Base-by-base conservation (phyloP, 2,888 invertebrate genomes). In the Miltochrista miniata region DNA sequence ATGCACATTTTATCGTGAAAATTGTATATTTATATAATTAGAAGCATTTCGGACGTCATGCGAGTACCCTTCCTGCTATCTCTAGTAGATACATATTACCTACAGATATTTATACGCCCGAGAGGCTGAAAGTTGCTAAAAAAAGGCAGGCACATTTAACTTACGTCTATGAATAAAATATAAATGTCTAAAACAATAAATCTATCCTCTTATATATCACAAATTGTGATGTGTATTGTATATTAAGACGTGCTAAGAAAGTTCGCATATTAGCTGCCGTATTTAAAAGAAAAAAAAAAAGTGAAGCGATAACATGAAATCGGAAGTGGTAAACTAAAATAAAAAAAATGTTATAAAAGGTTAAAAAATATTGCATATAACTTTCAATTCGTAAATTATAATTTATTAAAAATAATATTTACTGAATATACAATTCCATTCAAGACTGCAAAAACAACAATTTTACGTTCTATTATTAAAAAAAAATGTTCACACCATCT, bases 1-100 rank as follows among this genome's bases (percentile, higher is more conserved):
- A 88, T 85, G 84, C 79, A 81, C 69, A 77, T 76, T 81, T 72
- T 59, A 83, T 76, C 74, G 79, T 74, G 79, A 81, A 79, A 83
- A 82, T 85, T 87, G 86, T 90, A 90, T 87, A 89, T 72, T 76
- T 76, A 73, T 81, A 82, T 75, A 83, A 82, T 80, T 71, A 66
- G 73, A 83, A 83, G 81, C 72, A 66, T 64, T 68, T 62, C 70
- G 74, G 75, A 76, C 74, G 70, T 70, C 59, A 59, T 24, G 24
- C 54, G 50, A 51, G 47, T 59, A 66, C 61, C 61, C 57, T 48
- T 56, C 41, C 62, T 56, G 64, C 63, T 61, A 63, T 59, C 68
- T 74, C 72, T 5, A 24, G 18, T 24, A 71, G 69, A 68, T 71
- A 66, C 51, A 53, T 43, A 35, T 55, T 50, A 57, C 31, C 8